Base-by-base conservation (phyloP, 2,888 invertebrate species). In the Hoplodrina ambigua region DNA sequence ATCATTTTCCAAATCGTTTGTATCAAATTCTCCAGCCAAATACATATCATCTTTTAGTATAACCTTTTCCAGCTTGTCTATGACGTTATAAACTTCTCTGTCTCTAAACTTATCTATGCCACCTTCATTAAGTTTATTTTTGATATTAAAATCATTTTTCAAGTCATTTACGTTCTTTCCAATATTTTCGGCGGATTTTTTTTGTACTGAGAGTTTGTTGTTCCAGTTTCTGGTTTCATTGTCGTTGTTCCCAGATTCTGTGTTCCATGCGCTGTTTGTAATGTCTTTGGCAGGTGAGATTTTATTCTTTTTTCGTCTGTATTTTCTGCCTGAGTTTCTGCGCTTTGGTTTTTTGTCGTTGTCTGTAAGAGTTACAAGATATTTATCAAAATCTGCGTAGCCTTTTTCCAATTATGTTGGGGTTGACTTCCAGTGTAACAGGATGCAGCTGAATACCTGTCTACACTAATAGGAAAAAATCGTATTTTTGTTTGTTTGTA, bases 111-210 rank as follows among this genome's bases (percentile, higher is more conserved):
- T 66, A 41, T 82, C 78, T 61, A 60, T 15, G 64, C 68, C 62
- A 0, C 56, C 49, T 4, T 72, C 75, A 0, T 73, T 75, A 2
- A 76, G 60, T 49, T 59, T 68, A 15, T 69, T 63, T 30, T 75
- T 79, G 2, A 44, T 62, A 0, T 75, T 80, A 6, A 49, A 61
- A 7, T 75, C 76, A 37, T 85, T 73, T 78, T 84, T 78, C 1
- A 95, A 76, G 69, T 94, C 88, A 52, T 95, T 95, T 0, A 95
- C 95, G 57, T 95, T 95, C 57, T 94, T 94, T 0, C 95, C 95
- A 0, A 94, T 84, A 2, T 85, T 91, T 1, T 88, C 90, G 55
- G 89, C 89, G n/a, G 84, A 82, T 0, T 82, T 78, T 68, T 92
- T 93, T 2, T 86, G 83, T 6, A 87, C 86, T 0, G 79, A 33